phyloP scores from a whole-genome alignment of 2,888 invertebrate species.

The Leucophora obtusa region DNA sequence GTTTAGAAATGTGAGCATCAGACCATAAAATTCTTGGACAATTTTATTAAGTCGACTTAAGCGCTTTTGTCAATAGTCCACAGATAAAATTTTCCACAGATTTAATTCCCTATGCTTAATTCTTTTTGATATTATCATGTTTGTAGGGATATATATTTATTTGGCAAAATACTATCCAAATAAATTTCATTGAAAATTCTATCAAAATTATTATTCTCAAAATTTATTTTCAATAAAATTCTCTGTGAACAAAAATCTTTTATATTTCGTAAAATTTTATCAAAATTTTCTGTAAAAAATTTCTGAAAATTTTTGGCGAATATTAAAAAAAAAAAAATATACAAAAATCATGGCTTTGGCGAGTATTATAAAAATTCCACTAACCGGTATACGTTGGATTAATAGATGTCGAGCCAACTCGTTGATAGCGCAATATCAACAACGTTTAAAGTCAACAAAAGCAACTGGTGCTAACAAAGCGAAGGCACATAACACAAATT shows the following conservation, averaged over 20 bases:
- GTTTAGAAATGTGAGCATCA: too few relatives aligned
- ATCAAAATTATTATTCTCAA: background rate
- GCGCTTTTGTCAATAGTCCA: too few relatives aligned
- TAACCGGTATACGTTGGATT: background rate
- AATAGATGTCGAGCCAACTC: too few relatives aligned
- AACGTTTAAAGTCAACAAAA: conserved; percentile 11
- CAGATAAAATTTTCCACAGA: too few relatives aligned
- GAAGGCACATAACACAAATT: background rate
- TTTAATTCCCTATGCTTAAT: too few relatives aligned
- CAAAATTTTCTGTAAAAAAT: conserved; percentile 27
- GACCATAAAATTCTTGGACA: too few relatives aligned
- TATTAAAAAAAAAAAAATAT: background rate
- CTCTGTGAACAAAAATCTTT: background rate
- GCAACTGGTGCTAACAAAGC: background rate
- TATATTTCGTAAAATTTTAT: background rate
- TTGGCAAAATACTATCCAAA: background rate
- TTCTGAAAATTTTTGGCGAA: background rate
- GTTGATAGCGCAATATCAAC: background rate
- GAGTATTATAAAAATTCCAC: background rate
- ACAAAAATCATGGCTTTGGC: background rate
- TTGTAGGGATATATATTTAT: background rate
- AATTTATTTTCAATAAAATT: background rate
- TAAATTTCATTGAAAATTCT: background rate
- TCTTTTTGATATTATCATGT: too few relatives aligned
- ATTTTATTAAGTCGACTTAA: too few relatives aligned